These are phyloP conservation scores for Penaeus monodon DNA, from an alignment of 2,888 invertebrate genomes.

Conservation along the genomic window DNA sequence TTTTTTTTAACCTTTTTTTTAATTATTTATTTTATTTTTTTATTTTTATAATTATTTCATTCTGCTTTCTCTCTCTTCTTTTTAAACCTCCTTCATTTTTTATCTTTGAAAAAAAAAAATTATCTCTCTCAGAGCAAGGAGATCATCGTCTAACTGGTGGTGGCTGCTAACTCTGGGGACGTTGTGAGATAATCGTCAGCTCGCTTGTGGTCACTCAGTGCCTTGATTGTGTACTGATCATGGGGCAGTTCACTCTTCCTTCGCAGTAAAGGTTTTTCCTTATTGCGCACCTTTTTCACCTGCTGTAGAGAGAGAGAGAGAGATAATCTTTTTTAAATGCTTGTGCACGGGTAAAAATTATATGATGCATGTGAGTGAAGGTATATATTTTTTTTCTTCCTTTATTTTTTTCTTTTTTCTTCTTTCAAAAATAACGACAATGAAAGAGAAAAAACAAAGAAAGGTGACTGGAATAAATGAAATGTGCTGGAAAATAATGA, in stretches of 20 bases:
- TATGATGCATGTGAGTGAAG: neutral
- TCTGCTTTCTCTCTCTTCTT: too few species aligned
- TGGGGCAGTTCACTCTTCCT: constrained; percentile 96
- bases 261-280: constrained; percentile 87
- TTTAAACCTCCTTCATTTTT: too few species aligned
- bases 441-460: neutral
- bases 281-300: constrained; percentile 55
- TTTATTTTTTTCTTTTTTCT: too few species aligned
- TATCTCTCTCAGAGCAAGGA: neutral
- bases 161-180: constrained; percentile 79
- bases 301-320: constrained; percentile 24
- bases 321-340: neutral
- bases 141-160: constrained; percentile 54
- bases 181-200: constrained; percentile 90
- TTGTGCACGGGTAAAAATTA: neutral
- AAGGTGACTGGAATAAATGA: neutral
- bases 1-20: too few species aligned
- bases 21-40: too few species aligned
- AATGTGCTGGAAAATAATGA: neutral
- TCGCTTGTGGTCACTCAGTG: constrained; percentile 91
- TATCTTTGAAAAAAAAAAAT: too few species aligned
- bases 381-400: too few species aligned
- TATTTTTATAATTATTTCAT: too few species aligned
- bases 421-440: neutral
- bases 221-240: constrained; percentile 90